Conservation (phyloP, 1,140 invertebrate genomes). For the Drosophila kurseongensis region DNA sequence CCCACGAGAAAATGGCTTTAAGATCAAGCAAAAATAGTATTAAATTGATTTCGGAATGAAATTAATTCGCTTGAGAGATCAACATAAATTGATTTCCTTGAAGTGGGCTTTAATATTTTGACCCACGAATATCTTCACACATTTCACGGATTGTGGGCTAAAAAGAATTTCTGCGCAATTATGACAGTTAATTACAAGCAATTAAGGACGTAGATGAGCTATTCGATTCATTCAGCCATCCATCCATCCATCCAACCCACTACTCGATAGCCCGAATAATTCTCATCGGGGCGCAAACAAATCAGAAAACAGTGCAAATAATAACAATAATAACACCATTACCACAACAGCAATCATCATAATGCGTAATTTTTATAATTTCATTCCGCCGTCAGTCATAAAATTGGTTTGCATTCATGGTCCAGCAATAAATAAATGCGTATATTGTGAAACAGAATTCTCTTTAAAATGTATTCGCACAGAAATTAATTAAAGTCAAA, state of each 20-base stretch:
- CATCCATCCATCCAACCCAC: slow-evolving; percentile 1
- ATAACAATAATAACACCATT: slow-evolving; percentile 36
- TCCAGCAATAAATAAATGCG: slow-evolving; percentile 32
- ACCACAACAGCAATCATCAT: slow-evolving; percentile 50
- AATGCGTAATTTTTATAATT: slow-evolving; percentile 75
- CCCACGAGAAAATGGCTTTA: slow-evolving; percentile 11
- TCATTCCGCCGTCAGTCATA: slow-evolving; percentile 62
- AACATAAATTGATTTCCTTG: not conserved
- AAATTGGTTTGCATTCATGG: slow-evolving; percentile 58
- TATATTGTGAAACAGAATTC: slow-evolving; percentile 28
- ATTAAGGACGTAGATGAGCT: slow-evolving; percentile 50
- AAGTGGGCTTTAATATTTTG: not conserved
- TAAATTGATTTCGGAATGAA: slow-evolving; percentile 3
- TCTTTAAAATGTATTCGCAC: slow-evolving; percentile 26
- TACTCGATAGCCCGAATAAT: slow-evolving; percentile 41
- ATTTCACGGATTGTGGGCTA: slow-evolving; percentile 33
- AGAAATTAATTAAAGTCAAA: slow-evolving; percentile 45
- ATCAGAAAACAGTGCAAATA: slow-evolving; percentile 65
- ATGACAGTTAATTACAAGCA: slow-evolving; percentile 70
- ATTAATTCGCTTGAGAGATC: not conserved
- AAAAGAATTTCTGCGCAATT: slow-evolving; percentile 25
- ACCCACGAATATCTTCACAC: slow-evolving; percentile 4
- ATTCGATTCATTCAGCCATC: not conserved
- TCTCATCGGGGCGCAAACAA: slow-evolving; percentile 55
- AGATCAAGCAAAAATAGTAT: slow-evolving; percentile 2